A percentile compares a stretch with the other conserved stretches of the same genome.
Conservation (phyloP, 2,888 invertebrate species). For the Lapara coniferarum region DNA sequence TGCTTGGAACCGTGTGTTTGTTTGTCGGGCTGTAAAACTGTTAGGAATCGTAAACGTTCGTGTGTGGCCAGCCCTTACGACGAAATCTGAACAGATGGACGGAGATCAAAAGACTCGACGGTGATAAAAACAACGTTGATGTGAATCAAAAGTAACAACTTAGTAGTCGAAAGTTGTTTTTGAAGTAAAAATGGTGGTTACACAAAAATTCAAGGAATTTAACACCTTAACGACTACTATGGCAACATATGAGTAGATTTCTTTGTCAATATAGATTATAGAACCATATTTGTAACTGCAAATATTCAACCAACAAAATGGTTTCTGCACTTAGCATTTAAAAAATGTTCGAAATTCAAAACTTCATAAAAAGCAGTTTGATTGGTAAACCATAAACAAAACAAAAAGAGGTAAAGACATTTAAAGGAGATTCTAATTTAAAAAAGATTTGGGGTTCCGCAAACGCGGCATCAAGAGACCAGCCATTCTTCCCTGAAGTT, state of each 20-base stretch:
- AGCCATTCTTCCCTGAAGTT: constrained; percentile 48
- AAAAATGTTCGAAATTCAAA: background rate
- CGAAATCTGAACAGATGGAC: constrained; percentile 81
- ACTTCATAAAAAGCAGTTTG: background rate
- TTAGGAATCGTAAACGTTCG: constrained; percentile 79
- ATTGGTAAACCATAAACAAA: background rate
- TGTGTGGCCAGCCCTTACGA: constrained; percentile 83
- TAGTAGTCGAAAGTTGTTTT: constrained; percentile 51
- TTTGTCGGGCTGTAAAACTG: constrained; percentile 80
- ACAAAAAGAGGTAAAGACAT: background rate
- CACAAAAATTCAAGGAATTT: constrained; percentile 1
- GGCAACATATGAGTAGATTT: background rate
- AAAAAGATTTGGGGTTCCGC: constrained; percentile 35
- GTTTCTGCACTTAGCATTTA: background rate
- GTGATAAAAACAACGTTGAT: constrained; percentile 78
- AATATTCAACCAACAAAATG: no score
- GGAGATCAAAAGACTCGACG: constrained; percentile 75
- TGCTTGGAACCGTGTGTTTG: constrained; percentile 80
- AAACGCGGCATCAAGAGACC: constrained; percentile 48
- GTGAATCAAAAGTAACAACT: constrained; percentile 78
- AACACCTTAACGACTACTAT: background rate
- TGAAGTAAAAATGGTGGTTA: constrained; percentile 15
- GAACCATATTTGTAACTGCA: no score
- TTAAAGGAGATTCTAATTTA: background rate
- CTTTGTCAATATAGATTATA: background rate